Conservation (phyloP, 2,888 invertebrate species). For the Stenurella melanura region DNA sequence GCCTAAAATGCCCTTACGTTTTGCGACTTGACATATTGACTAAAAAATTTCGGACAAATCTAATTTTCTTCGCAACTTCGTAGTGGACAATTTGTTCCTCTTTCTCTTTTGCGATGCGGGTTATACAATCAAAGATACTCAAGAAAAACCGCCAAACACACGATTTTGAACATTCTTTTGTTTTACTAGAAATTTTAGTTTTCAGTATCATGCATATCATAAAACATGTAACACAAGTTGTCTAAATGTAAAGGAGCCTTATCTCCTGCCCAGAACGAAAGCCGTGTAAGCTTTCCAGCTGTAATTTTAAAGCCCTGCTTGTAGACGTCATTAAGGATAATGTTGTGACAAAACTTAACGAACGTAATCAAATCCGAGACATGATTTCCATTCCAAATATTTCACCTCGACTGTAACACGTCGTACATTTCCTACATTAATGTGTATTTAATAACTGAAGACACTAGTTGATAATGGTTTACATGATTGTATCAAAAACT, state of each 20-base stretch:
- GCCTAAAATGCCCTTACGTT: no score
- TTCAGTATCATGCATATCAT: not conserved
- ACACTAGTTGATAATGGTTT: not conserved
- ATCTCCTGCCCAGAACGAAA: conserved; percentile 17
- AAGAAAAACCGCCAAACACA: no score
- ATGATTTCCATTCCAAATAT: conserved; percentile 33
- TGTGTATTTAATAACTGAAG: conserved; percentile 13
- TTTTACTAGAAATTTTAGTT: no score
- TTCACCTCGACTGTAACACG: conserved; percentile 4
- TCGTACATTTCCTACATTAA: conserved; percentile 3
- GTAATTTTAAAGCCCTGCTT: conserved; percentile 6
- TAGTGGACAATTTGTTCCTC: no score
- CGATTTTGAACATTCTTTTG: no score
- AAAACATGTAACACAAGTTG: not conserved
- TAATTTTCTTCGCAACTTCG: no score
- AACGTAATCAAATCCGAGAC: conserved; percentile 27
- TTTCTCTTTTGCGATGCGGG: no score
- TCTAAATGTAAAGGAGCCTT: not conserved
- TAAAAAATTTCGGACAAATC: no score
- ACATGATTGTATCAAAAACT: not conserved
- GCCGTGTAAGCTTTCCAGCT: not conserved
- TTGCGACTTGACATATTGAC: no score
- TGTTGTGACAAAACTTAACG: conserved; percentile 36
- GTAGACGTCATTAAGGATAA: conserved; percentile 23
- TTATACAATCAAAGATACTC: no score